Base-by-base conservation (phyloP, 2,888 invertebrate genomes). In the Noctua janthe region DNA sequence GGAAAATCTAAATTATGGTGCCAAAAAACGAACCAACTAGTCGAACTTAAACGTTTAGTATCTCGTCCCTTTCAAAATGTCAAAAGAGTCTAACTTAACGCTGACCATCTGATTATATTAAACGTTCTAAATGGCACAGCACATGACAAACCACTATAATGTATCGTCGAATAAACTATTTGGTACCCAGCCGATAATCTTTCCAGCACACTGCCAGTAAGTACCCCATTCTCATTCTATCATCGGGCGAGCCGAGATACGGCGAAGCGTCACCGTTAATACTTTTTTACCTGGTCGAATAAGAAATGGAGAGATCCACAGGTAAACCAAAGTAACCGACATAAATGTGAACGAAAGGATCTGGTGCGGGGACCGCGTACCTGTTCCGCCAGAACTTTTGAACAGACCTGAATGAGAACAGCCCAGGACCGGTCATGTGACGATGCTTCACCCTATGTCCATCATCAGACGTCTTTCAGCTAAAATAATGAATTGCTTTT, bases 91-190 rank as follows among this genome's bases (percentile, higher is more conserved):
- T 47, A 75, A 5, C 23, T 74, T 29, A 72, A 59, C 13, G n/a
- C 47, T 47, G 59, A 43, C 67, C 49, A 71, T 66, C 51, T 49
- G 20, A 84, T 66, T 70, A 54, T 15, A 75, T 79, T 59, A 47
- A 87, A 17, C 35, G 54, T 62, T 17, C 43, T 62, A 39, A 73
- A 86, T 85, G 88, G 88, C 85, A 73, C 70, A 82, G 86, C 86
- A 71, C 39, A 86, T 82, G 70, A 81, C 47, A 77, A 47, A 73
- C 35, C n/a, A 69, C 67, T 74, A 56, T 66, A n/a, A 49, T 15
- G 59, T 76, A 76, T 35, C 4, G 49, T 59, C 10, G 35, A 79
- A 47, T 20, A 59, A 59, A 20, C 15, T 39, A 15, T 59, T 35
- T 10, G 35, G 35, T 17, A 13, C 17, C 7, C 23, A 17, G 56